These are phyloP conservation scores for Antennarius maculatus DNA, from an alignment of 2,797 vertebrate species.

Conservation along the genomic window DNA sequence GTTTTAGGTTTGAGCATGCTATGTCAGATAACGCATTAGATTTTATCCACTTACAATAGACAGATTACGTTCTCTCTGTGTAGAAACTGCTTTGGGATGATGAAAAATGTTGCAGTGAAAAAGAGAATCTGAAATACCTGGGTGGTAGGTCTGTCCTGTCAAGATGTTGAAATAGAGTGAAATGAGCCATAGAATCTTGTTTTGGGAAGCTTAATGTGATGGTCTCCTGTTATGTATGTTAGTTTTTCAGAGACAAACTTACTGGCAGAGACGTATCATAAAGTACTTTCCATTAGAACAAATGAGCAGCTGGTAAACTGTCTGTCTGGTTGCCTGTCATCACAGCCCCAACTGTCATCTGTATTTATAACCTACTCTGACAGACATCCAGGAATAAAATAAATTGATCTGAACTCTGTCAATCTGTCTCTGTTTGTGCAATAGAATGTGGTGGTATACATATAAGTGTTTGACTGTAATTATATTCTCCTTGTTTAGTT, in stretches of 20 bases:
- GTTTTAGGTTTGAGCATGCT: background rate
- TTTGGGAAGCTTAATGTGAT: slow-evolving; percentile 53
- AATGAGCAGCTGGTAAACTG: slow-evolving; percentile 89
- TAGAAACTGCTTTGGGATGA: background rate
- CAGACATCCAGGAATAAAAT: slow-evolving; percentile 76
- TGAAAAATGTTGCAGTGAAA: background rate
- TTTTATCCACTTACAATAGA: background rate
- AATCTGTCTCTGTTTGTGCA: slow-evolving; percentile 7
- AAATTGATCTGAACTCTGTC: slow-evolving; percentile 39
- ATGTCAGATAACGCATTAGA: background rate
- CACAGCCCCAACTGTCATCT: slow-evolving; percentile 66
- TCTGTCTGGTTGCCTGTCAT: slow-evolving; percentile 73
- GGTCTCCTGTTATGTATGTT: slow-evolving; percentile 42
- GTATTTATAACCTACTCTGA: slow-evolving; percentile 88
- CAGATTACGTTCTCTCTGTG: slow-evolving; percentile 1
- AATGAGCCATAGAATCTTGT: slow-evolving; percentile 36
- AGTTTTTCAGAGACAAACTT: slow-evolving; percentile 56
- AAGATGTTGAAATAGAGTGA: slow-evolving; percentile 18
- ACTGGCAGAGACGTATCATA: slow-evolving; percentile 59
- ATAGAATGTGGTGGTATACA: background rate
- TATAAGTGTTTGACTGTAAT: slow-evolving; percentile 27
- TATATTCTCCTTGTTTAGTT: background rate
- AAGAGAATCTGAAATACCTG: background rate
- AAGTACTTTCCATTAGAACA: slow-evolving; percentile 83
- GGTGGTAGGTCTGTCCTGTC: slow-evolving; percentile 4